Evolutionary conservation across 2,797 vertebrate species (phyloP), one percentile per base, ranked within the genome.

Genomic region (Pangasius krempfi): DNA sequence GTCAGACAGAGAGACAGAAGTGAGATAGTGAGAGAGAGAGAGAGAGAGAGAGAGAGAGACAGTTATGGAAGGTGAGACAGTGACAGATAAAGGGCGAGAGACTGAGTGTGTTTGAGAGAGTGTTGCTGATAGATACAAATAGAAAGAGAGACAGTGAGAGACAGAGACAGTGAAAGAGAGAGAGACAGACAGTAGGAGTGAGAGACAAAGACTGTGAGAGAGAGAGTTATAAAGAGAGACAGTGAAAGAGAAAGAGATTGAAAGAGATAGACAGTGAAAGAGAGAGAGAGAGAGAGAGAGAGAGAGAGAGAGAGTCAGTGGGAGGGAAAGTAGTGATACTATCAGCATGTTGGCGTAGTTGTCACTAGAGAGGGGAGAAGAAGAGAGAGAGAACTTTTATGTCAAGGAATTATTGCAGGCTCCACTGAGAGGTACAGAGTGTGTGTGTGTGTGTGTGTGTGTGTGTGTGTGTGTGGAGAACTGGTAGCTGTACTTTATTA

Each of bases 321-420:
- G 66, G 84, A 85, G 66, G 47, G 68, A 56, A 72, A 72, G 30
- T 37, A 33, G 18, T 72, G 50, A 73, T 73, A 73, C 22, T 44
- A 56, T 85, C 84, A 40, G 66, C 66, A 68, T 47, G 27, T 70
- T 84, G 62, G 44, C 0, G 54, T 81, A 93, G 92, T 90, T 91
- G 50, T 50, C 81, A 86, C 83, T 90, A 64, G 72, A 85, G 44
- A 58, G 60, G 80, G 54, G 54, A 81, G 33, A 44, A 89, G 52
- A 5, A 12, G 58, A 79, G 40, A 76, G 86, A 81, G 68, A 87
- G 81, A 80, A 8, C 12, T 6, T 56, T 70, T 85, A 66, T 89
- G 58, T 68, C 5, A 54, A 56, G 44, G 84, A 88, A 52, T 84
- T 64, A 76, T 72, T 76, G 54, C 25, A 86, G 47, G 25, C 58